These are phyloP conservation scores for Callosobruchus maculatus DNA, from an alignment of 2,888 invertebrate species.

Conservation along the genomic window DNA sequence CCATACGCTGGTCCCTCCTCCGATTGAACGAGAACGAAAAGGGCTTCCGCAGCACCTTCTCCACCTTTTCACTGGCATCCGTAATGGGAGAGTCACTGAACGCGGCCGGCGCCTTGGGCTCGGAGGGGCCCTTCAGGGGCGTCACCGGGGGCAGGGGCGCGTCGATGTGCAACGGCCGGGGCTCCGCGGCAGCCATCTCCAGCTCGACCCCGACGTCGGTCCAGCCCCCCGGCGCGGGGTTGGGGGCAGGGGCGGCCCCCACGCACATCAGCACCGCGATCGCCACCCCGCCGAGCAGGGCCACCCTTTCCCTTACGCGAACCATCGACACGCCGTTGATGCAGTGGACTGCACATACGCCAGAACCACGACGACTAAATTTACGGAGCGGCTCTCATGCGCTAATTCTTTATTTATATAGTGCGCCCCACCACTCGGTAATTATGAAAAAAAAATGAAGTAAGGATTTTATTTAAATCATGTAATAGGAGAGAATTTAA, in stretches of 20 bases:
- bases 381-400: constrained; percentile 2
- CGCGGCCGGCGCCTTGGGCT: constrained; percentile 4
- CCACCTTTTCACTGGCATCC: constrained; percentile 36
- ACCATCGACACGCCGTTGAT: neutral
- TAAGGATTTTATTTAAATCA: constrained; percentile 19
- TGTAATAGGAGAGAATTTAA: constrained; percentile 24
- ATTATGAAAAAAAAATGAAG: constrained; percentile 18
- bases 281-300: neutral
- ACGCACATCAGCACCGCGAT: neutral
- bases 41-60: constrained; percentile 38
- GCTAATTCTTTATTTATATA: constrained; percentile 15
- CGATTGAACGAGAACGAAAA: constrained; percentile 36
- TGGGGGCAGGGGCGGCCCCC: neutral
- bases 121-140: constrained; percentile 26
- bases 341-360: neutral
- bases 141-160: constrained; percentile 19
- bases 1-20: constrained; percentile 11
- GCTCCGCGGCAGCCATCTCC: constrained; percentile 32
- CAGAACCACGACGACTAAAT: neutral
- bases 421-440: constrained; percentile 12
- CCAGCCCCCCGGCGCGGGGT: neutral
- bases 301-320: neutral
- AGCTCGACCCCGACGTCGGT: constrained; percentile 19
- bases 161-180: constrained; percentile 30
- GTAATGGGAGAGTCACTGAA: constrained; percentile 18